phyloP scores from a whole-genome alignment of 1,140 invertebrate species.

The Tenebrio molitor region DNA sequence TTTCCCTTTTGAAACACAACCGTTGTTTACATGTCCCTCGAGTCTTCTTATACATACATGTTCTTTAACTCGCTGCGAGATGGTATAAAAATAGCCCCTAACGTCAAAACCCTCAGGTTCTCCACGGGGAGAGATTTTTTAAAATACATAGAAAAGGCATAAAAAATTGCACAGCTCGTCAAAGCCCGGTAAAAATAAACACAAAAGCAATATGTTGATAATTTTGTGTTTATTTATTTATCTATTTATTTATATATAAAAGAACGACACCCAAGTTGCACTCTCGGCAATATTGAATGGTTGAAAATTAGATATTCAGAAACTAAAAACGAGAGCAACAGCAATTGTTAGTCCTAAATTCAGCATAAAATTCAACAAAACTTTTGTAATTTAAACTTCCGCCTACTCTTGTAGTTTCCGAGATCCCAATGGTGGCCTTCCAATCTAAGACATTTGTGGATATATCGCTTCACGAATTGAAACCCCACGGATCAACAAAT shows the following conservation, averaged over 20 bases:
- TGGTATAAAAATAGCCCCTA: constrained; percentile 35
- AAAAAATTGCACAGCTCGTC: background rate
- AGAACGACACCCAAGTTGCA: too few species aligned
- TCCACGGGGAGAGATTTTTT: constrained; percentile 23
- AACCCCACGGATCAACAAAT: constrained; percentile 20
- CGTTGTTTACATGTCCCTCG: constrained; percentile 44
- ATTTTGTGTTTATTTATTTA: background rate
- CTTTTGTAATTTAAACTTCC: constrained; percentile 38
- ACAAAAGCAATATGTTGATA: background rate
- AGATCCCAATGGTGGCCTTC: constrained; percentile 24
- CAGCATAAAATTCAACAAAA: constrained; percentile 30
- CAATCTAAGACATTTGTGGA: constrained; percentile 33
- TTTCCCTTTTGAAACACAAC: constrained; percentile 45
- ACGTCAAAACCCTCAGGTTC: background rate
- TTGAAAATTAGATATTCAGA: constrained; percentile 7
- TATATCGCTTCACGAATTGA: constrained; percentile 29
- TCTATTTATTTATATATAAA: background rate
- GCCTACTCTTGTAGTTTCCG: constrained; percentile 18
- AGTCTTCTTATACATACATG: constrained; percentile 45
- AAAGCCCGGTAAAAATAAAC: background rate
- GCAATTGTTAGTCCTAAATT: background rate
- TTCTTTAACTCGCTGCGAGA: constrained; percentile 41
- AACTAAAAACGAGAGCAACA: background rate
- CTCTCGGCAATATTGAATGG: too few species aligned
- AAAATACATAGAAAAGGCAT: constrained; percentile 27